A percentile compares a stretch with the other conserved stretches of the same genome.
These are phyloP conservation scores for Monochamus alternatus DNA, from an alignment of 2,888 invertebrate species.

Conservation along the genomic window DNA sequence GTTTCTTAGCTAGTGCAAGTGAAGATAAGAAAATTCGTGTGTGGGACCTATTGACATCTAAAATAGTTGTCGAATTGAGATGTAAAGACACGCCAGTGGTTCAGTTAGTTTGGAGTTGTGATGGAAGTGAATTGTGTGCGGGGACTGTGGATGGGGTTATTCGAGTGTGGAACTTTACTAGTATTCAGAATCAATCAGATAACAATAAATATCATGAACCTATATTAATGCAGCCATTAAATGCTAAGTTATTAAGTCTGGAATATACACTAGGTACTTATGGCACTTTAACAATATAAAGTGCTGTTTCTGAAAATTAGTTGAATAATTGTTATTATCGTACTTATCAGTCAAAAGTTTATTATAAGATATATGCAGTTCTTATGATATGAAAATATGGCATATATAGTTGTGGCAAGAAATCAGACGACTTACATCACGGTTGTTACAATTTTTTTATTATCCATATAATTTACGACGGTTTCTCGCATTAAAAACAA, in stretches of 20 bases:
- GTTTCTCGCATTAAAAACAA: too few relatives aligned
- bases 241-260: constrained; percentile 59
- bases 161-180: constrained; percentile 76
- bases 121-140: constrained; percentile 78
- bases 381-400: too few relatives aligned
- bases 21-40: constrained; percentile 82
- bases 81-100: constrained; percentile 79
- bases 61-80: constrained; percentile 77
- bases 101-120: constrained; percentile 76
- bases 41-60: constrained; percentile 82
- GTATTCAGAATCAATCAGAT: constrained; percentile 43
- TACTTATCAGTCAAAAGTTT: background rate
- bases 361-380: background rate
- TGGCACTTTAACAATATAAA: constrained; percentile 52
- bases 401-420: too few relatives aligned
- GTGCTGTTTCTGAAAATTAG: background rate
- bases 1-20: constrained; percentile 88
- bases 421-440: too few relatives aligned
- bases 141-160: constrained; percentile 79
- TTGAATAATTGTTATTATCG: background rate
- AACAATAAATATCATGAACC: constrained; percentile 54
- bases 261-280: constrained; percentile 63
- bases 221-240: constrained; percentile 48
- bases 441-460: too few relatives aligned
- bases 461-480: too few relatives aligned